Base-by-base conservation (phyloP, 2,888 invertebrate species). In the Philaethria dido region DNA sequence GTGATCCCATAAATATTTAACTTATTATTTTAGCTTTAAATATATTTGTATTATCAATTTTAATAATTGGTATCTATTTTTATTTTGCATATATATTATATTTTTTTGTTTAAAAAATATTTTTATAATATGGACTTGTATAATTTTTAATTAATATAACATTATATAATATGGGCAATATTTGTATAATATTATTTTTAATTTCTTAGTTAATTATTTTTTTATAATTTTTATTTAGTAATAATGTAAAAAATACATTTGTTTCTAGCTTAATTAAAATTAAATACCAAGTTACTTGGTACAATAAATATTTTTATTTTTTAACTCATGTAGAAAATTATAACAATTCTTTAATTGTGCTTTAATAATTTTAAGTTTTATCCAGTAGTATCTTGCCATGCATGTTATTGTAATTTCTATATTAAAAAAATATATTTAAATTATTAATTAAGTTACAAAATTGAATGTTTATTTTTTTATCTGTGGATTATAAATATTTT, bases 311-410 rank as follows among this genome's bases (percentile, higher is more conserved):
- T 14, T 8, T 39, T 20, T 22, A 22, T 22, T 25, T 42, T 13
- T 42, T 22, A n/a, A 50, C 9, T 20, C 1, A 52, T 33, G 18
- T 36, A n/a, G n/a, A n/a, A n/a, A n/a, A 54, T 54, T 22, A 18
- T 39, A 39, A 8, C 42, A 9, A 57, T 42, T 16, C 11, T 25
- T n/a, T 14, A n/a, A 39, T 22, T 36, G 36, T 36, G 55, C 55
- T 57, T 57, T 57, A 57, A 57, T 57, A n/a, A 39, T 57, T 57
- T 57, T 42, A 57, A 42, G 42, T 39, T 57, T 57, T 57, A 42
- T 42, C 2, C 9, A 16, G 11, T 33, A 29, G 11, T 2, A 33
- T 42, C 39, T 57, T 57, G 57, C 42, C 57, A 57, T 42, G 57
- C 25, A 22, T 57, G 57, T n/a, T 22, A 16, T 2, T 25, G 22